Conservation (phyloP, 2,888 invertebrate species). For the Leptinotarsa rubiginosa region DNA sequence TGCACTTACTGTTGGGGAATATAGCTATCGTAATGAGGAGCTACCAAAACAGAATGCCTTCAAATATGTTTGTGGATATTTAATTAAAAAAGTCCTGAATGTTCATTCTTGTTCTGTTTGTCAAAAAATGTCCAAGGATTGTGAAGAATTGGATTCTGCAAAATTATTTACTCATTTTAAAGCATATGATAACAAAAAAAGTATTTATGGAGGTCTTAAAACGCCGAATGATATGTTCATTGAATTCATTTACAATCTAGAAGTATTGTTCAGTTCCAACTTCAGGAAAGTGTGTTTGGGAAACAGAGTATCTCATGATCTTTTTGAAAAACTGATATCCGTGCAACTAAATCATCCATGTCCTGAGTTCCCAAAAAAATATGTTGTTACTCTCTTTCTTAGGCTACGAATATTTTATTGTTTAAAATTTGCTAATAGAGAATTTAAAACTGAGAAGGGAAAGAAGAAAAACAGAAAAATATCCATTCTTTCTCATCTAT, state of each 20-base stretch:
- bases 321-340: no score
- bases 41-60: no score
- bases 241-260: no score
- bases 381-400: no score
- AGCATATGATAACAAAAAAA: neutral
- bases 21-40: no score
- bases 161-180: neutral
- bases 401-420: no score
- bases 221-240: neutral
- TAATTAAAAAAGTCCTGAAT: neutral
- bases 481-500: no score
- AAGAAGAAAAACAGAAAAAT: no score
- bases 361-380: neutral
- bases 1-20: no score
- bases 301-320: neutral
- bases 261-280: neutral
- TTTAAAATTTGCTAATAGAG: no score
- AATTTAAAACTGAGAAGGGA: no score
- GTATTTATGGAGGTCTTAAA: neutral
- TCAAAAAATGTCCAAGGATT: neutral
- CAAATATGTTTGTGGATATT: no score
- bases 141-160: neutral
- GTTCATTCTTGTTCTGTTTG: neutral
- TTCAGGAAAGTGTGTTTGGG: neutral
- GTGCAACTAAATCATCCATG: neutral